Evolutionary conservation across 2,113 vertebrate species (phyloP).

Genomic region (Uropsilus gracilis): DNA sequence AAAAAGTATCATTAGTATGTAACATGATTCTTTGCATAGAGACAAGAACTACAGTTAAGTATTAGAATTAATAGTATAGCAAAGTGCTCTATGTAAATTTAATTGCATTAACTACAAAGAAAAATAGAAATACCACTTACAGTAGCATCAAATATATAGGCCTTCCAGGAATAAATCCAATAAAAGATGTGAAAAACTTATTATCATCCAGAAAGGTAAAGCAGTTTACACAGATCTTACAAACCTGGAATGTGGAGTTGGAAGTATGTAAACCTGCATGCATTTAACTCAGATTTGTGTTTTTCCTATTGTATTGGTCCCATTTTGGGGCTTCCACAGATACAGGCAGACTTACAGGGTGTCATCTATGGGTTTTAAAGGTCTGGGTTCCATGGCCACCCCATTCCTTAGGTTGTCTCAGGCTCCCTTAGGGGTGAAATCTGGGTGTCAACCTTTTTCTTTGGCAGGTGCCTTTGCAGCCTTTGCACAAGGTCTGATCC

Average conservation of each 20-base stretch:
- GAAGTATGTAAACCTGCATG: background rate
- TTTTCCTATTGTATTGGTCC: background rate
- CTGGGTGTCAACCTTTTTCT: background rate
- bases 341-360: background rate
- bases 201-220: background rate
- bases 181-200: background rate
- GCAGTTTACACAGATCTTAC: background rate
- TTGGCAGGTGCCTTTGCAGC: background rate
- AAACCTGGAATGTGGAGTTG: background rate
- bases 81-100: background rate
- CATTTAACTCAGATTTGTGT: background rate
- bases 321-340: background rate
- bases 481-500: background rate
- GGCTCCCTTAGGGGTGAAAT: background rate
- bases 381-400: background rate
- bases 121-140: background rate
- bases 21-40: background rate
- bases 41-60: background rate
- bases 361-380: background rate
- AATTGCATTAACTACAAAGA: background rate
- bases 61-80: background rate
- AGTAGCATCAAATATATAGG: background rate
- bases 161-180: background rate
- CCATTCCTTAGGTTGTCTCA: background rate
- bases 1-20: background rate